Conservation (phyloP, 1,140 invertebrate species). For the Coboldia fuscipes region DNA sequence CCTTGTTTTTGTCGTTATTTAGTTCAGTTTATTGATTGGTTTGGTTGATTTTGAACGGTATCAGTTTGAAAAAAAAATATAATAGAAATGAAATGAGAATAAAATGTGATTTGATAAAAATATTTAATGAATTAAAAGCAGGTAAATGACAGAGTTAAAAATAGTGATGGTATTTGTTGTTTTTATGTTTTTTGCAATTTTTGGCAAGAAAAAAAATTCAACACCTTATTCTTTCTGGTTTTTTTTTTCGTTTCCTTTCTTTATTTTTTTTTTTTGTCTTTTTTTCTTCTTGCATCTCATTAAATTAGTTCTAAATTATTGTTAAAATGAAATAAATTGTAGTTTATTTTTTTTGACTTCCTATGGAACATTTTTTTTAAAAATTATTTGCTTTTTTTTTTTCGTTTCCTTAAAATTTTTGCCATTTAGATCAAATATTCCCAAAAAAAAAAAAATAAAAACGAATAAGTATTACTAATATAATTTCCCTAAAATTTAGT, state of each 20-base stretch:
- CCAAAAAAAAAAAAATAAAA: not conserved
- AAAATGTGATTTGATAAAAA: too few relatives aligned
- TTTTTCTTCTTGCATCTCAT: conserved; percentile 2
- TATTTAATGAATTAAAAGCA: too few relatives aligned
- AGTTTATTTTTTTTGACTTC: too few relatives aligned
- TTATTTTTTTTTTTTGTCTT: conserved; percentile 9
- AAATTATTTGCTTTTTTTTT: not conserved
- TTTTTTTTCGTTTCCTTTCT: conserved; percentile 19
- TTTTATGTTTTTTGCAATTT: not conserved
- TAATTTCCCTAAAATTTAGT: too few relatives aligned
- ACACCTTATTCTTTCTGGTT: conserved; percentile 22
- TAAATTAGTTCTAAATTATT: conserved; percentile 3
- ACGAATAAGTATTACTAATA: too few relatives aligned
- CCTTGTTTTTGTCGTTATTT: too few relatives aligned
- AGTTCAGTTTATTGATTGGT: too few relatives aligned
- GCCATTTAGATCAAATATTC: not conserved
- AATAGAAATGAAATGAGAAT: too few relatives aligned
- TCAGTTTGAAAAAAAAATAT: too few relatives aligned
- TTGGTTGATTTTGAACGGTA: too few relatives aligned
- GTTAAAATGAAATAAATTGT: too few relatives aligned
- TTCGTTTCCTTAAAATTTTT: not conserved
- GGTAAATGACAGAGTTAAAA: too few relatives aligned
- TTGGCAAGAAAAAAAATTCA: conserved; percentile 17
- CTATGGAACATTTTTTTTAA: not conserved
- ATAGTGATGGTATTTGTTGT: not conserved